Base-by-base conservation (phyloP, 2,113 vertebrate genomes). In the Casuarius casuarius region DNA sequence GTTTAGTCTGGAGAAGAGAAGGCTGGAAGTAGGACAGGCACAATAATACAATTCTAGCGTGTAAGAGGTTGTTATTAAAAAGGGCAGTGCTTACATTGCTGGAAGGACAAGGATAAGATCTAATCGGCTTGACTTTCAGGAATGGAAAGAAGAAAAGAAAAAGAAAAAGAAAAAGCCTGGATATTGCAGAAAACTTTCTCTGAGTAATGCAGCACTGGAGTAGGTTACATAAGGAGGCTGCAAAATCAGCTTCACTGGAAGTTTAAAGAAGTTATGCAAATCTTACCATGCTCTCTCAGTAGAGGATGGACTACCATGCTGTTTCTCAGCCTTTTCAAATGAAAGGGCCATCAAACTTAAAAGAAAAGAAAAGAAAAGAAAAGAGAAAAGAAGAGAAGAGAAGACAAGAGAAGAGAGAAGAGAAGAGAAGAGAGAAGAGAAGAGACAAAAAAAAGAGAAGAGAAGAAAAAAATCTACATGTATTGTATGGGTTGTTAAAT, bases 81-180 rank as follows among this genome's bases (percentile, higher is more conserved):
- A 52, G 62, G 46, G 49, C 84, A 84, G 77, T 0, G 3, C 67
- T 74, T 92, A 52, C 33, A 5, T 7, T 59, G 65, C 81, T 89
- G 74, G 76, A 81, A 94, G 66, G 51, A 87, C 54, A 94, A 79
- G 81, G 77, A 59, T 81, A 92, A 59, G 23, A 91, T 92, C 81
- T 87, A 68, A 93, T 90, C 3, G 2, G 31, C 23, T 63, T 74
- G 40, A 84, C 61, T 91, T 93, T 84, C 77, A 87, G 78, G 81
- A 71, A 94, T 91, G 76, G 83, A 92, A 92, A 89, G 63, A 87
- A 65, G 63, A 81, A 81, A 52, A 25, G 44, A 48, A 90, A 58
- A 52, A 25, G 44, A 48, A 90, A 58, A 85, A 72, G 18, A 90
- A 46, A 33, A 65, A 15, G 16, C 33, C 10, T 44, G 42, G 65